Evolutionary conservation across 2,113 vertebrate species (phyloP).

Genomic region (Oceanites oceanicus): DNA sequence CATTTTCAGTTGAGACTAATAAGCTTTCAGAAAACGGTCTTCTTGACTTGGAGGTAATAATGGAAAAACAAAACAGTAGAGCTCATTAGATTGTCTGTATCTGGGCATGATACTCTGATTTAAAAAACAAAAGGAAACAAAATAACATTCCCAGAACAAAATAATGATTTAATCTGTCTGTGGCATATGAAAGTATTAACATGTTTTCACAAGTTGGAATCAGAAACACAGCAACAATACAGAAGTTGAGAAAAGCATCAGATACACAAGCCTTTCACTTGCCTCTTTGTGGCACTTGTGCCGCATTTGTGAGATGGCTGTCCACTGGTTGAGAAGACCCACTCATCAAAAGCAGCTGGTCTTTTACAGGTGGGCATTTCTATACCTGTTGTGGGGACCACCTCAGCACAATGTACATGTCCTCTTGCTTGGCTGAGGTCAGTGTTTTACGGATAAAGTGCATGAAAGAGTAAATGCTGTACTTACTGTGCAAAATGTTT

Average conservation of each 20-base stretch:
- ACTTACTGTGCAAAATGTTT: background rate
- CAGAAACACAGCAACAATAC: background rate
- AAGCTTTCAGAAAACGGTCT: background rate
- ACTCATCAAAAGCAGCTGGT: background rate
- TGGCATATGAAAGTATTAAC: background rate
- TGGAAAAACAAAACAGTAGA: background rate
- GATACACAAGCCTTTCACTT: background rate
- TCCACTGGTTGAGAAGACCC: background rate
- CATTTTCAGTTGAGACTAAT: background rate
- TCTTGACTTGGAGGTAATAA: background rate
- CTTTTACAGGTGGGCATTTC: background rate
- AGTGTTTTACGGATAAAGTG: background rate
- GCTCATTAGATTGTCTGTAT: background rate
- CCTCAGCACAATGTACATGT: background rate
- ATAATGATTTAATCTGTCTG: background rate
- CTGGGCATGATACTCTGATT: background rate
- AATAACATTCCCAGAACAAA: background rate
- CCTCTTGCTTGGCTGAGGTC: background rate
- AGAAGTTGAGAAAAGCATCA: background rate
- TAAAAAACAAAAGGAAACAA: background rate
- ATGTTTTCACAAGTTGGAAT: background rate
- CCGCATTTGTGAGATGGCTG: background rate
- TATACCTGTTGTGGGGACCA: background rate
- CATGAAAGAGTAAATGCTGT: rapidly evolving
- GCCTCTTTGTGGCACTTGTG: background rate